These are phyloP conservation scores for Zosterops hypoxanthus DNA, from an alignment of 2,113 vertebrate genomes.

Conservation along the genomic window DNA sequence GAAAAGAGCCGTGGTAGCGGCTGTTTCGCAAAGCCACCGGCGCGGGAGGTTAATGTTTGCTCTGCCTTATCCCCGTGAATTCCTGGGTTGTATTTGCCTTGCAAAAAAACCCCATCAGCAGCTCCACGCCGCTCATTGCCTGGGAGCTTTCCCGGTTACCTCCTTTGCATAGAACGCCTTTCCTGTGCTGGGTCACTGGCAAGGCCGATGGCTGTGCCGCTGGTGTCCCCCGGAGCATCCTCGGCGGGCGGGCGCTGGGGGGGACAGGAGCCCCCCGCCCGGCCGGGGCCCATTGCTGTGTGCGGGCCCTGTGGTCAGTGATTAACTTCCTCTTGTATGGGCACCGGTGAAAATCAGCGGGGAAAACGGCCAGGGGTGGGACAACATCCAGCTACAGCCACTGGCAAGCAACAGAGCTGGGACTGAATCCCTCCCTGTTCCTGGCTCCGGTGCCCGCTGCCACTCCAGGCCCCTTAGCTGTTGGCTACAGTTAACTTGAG, in stretches of 20 bases:
- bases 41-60: background rate
- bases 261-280: background rate
- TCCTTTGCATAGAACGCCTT: background rate
- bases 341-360: background rate
- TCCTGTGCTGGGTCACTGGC: background rate
- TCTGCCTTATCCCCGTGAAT: background rate
- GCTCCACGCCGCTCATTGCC: background rate
- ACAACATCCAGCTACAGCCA: background rate
- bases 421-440: background rate
- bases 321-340: background rate
- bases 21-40: background rate
- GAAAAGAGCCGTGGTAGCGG: background rate
- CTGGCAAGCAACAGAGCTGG: background rate
- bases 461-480: conserved; percentile 9
- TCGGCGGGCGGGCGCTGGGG: rapidly evolving
- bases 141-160: background rate
- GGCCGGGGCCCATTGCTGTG: background rate
- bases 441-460: background rate
- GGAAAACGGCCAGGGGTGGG: background rate
- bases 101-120: background rate
- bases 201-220: rapidly evolving
- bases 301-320: background rate
- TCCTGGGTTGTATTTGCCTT: background rate
- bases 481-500: conserved; percentile 72
- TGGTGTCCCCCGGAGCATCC: background rate